Evolutionary conservation across 2,888 invertebrate genomes (phyloP).

Genomic region (Sinentomon sp.): DNA sequence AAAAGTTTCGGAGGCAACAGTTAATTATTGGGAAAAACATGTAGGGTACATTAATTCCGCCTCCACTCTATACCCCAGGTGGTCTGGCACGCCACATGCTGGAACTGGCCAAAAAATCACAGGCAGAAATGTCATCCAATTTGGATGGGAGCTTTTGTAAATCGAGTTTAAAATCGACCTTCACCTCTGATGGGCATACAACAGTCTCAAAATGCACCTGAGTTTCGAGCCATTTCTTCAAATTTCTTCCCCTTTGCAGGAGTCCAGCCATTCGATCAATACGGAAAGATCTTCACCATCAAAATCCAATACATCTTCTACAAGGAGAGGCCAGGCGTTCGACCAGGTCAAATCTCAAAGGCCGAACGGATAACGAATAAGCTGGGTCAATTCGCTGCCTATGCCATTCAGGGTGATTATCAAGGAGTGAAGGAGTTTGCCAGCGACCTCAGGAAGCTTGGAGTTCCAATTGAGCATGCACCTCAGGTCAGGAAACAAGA

Average conservation of each 20-base stretch:
- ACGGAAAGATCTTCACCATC: slow-evolving; percentile 94
- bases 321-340: slow-evolving; percentile 84
- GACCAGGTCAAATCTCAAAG: slow-evolving; percentile 80
- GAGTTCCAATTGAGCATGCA: slow-evolving; percentile 86
- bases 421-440: slow-evolving; percentile 81
- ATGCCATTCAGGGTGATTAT: slow-evolving; percentile 76
- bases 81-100: too few relatives aligned
- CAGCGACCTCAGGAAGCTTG: slow-evolving; percentile 69
- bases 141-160: too few relatives aligned
- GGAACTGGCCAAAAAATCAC: too few relatives aligned
- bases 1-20: too few relatives aligned
- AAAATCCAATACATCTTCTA: slow-evolving; percentile 93
- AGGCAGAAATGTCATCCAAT: too few relatives aligned
- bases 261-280: slow-evolving; percentile 94
- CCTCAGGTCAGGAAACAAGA: slow-evolving; percentile 47
- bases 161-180: too few relatives aligned
- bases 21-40: too few relatives aligned
- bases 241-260: slow-evolving; percentile 23
- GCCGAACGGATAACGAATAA: slow-evolving; percentile 74
- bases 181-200: too few relatives aligned
- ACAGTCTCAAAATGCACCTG: too few relatives aligned
- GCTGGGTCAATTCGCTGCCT: slow-evolving; percentile 72
- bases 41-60: too few relatives aligned
- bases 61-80: too few relatives aligned
- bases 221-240: too few relatives aligned